These are phyloP conservation scores for Eumacrocentrus americanus DNA, from an alignment of 2,888 invertebrate genomes.

Conservation along the genomic window DNA sequence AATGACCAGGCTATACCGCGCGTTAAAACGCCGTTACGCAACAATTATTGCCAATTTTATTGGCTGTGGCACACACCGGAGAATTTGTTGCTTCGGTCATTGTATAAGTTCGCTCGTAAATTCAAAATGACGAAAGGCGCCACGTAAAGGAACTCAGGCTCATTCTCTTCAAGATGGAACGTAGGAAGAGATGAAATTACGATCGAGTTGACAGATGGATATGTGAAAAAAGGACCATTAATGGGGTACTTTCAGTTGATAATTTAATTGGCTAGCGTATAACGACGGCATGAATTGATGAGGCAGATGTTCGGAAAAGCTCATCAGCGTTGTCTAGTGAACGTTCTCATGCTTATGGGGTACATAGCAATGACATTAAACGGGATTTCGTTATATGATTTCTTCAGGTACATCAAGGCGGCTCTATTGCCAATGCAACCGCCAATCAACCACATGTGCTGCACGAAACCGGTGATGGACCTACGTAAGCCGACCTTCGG, in stretches of 20 bases:
- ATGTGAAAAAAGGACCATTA: constrained; percentile 7
- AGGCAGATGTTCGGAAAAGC: constrained; percentile 1
- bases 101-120: constrained; percentile 37
- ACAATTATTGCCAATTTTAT: constrained; percentile 43
- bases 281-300: constrained; percentile 7
- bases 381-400: constrained; percentile 22
- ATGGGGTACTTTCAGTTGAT: constrained; percentile 4
- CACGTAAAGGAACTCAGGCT: neutral
- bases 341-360: too few species aligned
- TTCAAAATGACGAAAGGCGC: constrained; percentile 30
- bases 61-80: constrained; percentile 26
- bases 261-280: constrained; percentile 4
- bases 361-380: constrained; percentile 4
- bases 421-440: constrained; percentile 73
- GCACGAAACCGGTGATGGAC: constrained; percentile 74
- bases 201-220: constrained; percentile 10
- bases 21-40: constrained; percentile 38
- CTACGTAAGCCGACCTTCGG: constrained; percentile 78
- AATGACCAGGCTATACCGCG: constrained; percentile 44
- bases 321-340: constrained; percentile 1
- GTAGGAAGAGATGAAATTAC: constrained; percentile 22
- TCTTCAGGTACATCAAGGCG: constrained; percentile 75
- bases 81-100: constrained; percentile 32
- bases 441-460: constrained; percentile 65
- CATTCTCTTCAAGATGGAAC: neutral